Percentiles rank a stretch among this genome's conserved stretches.
phyloP scores from a whole-genome alignment of 2,888 invertebrate species.

The Drosophila melanosoma region DNA sequence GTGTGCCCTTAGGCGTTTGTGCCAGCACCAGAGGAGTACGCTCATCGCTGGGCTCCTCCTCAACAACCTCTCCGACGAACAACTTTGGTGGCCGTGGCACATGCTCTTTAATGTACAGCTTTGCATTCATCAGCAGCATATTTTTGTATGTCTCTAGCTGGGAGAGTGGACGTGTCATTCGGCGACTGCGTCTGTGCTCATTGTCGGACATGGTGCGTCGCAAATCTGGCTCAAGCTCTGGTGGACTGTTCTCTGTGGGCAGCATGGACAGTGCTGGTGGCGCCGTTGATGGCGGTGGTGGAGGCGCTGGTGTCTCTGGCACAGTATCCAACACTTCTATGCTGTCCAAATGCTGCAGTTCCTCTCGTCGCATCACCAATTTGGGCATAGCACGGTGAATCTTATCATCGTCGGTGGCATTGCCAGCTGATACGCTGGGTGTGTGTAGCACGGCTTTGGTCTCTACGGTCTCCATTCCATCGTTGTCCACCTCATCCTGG shows the following conservation, averaged over 20 bases:
- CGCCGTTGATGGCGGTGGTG: slow-evolving; percentile 81
- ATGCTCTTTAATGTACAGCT: slow-evolving; percentile 86
- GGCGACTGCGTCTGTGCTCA: slow-evolving; percentile 46
- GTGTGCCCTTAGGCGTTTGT: slow-evolving; percentile 49
- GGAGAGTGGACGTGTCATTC: slow-evolving; percentile 68
- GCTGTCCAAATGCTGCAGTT: slow-evolving; percentile 55
- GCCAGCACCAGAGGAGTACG: slow-evolving; percentile 42
- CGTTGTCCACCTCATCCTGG: slow-evolving; percentile 77
- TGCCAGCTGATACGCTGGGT: slow-evolving; percentile 29
- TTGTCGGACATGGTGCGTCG: slow-evolving; percentile 66
- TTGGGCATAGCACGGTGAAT: slow-evolving; percentile 61
- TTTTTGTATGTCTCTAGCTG: slow-evolving; percentile 83
- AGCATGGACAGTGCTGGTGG: slow-evolving; percentile 54
- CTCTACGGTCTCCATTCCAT: slow-evolving; percentile 57
- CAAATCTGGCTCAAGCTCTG: slow-evolving; percentile 46
- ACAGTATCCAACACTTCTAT: slow-evolving; percentile 78
- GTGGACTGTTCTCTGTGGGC: slow-evolving; percentile 40
- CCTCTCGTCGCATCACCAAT: slow-evolving; percentile 41
- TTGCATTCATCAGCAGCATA: slow-evolving; percentile 87
- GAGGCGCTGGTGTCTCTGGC: slow-evolving; percentile 86
- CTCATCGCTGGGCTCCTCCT: slow-evolving; percentile 82
- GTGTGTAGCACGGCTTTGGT: slow-evolving; percentile 66
- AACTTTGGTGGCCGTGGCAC: slow-evolving; percentile 86
- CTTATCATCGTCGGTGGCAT: slow-evolving; percentile 82
- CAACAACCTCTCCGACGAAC: slow-evolving; percentile 85